These are phyloP conservation scores for Premnoplex brunnescens DNA, from an alignment of 2,797 vertebrate species.

Conservation along the genomic window DNA sequence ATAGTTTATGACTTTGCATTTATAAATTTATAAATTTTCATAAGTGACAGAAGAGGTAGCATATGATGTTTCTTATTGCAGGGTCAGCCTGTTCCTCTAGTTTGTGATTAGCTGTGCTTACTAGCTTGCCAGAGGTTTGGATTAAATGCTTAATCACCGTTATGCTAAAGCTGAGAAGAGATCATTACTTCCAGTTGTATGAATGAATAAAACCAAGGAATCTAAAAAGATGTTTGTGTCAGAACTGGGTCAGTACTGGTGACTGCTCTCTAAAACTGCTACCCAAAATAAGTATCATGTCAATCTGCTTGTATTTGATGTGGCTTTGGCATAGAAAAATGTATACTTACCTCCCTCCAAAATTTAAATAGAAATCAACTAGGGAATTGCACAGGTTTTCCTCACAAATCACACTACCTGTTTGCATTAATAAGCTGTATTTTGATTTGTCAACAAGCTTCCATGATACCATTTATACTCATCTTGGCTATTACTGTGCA, in stretches of 20 bases:
- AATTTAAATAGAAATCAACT: neutral
- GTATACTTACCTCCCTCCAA: neutral
- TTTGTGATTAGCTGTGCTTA: slow-evolving; percentile 6
- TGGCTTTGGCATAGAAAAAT: neutral
- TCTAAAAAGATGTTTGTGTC: neutral
- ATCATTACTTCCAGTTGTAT: slow-evolving; percentile 52
- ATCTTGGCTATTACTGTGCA: neutral
- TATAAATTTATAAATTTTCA: slow-evolving; percentile 14
- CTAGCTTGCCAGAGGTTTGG: slow-evolving; percentile 24
- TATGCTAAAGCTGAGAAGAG: neutral
- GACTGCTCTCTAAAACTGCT: neutral
- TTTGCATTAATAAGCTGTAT: neutral
- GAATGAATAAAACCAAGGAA: slow-evolving; percentile 3
- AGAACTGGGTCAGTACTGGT: neutral
- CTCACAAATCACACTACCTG: neutral
- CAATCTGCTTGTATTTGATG: neutral
- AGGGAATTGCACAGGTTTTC: neutral
- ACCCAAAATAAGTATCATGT: neutral
- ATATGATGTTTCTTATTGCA: slow-evolving; percentile 9
- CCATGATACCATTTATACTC: neutral
- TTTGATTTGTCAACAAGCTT: slow-evolving; percentile 9
- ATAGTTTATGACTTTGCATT: neutral
- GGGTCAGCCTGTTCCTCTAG: neutral
- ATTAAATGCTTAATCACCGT: slow-evolving; percentile 30
- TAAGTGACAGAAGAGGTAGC: slow-evolving; percentile 23